A percentile compares a stretch with the other conserved stretches of the same genome.
Evolutionary conservation across 1,140 invertebrate genomes (phyloP).

Genomic region (Magallana gigas): DNA sequence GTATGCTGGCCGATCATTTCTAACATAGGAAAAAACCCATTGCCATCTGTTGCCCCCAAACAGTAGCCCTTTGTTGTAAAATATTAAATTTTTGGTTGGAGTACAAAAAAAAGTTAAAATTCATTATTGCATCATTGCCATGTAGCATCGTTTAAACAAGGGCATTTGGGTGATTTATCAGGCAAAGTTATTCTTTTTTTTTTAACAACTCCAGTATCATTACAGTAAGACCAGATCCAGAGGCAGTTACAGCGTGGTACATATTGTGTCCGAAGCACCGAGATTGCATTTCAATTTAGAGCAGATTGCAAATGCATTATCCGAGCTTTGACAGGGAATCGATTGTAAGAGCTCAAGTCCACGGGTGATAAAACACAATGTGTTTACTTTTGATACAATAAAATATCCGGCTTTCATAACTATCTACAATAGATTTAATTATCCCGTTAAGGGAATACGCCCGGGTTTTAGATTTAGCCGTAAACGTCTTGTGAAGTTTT

Average conservation of each 20-base stretch:
- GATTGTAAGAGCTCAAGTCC: not conserved
- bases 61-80: no score
- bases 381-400: slow-evolving; percentile 34
- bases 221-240: not conserved
- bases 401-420: slow-evolving; percentile 33
- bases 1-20: no score
- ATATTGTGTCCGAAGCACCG: slow-evolving; percentile 16
- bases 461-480: not conserved
- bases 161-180: no score
- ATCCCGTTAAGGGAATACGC: slow-evolving; percentile 16
- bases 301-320: slow-evolving; percentile 23
- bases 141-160: no score
- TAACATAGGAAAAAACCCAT: no score
- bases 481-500: slow-evolving; percentile 10
- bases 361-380: slow-evolving; percentile 20
- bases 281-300: slow-evolving; percentile 16
- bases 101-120: no score
- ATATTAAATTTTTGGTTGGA: no score
- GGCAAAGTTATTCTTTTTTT: no score
- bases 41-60: no score
- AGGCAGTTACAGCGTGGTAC: not conserved
- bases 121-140: no score
- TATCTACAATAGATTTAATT: slow-evolving; percentile 35
- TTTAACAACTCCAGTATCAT: not conserved
- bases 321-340: slow-evolving; percentile 15